phyloP scores from a whole-genome alignment of 2,888 invertebrate species.

The Coleophora flavipennella region DNA sequence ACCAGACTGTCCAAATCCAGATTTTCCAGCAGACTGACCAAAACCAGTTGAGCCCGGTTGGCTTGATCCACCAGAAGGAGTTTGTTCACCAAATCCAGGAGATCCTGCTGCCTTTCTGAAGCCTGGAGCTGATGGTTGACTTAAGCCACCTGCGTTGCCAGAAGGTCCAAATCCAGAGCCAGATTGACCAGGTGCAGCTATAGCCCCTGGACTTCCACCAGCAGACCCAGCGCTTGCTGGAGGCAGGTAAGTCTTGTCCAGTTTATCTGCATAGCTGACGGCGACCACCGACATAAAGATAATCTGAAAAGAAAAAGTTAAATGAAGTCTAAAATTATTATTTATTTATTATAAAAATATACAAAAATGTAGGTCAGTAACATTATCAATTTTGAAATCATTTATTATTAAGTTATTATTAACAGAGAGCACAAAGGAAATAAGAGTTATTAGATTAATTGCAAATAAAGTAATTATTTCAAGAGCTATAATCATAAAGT shows the following conservation, averaged over 20 bases:
- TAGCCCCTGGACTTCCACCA: conserved; percentile 54
- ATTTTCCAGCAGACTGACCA: conserved; percentile 12
- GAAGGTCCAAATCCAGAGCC: not conserved
- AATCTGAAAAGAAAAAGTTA: conserved; percentile 44
- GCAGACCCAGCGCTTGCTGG: conserved; percentile 51
- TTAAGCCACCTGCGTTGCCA: conserved; percentile 6
- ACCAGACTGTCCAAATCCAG: conserved; percentile 8
- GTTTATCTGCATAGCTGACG: conserved; percentile 53
- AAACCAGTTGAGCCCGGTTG: conserved; percentile 12
- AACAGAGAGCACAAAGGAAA: too few species aligned
- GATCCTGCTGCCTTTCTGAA: conserved; percentile 9
- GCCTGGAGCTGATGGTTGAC: conserved; percentile 9
- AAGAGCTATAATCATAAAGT: too few species aligned
- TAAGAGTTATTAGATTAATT: too few species aligned
- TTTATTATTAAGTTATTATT: too few species aligned
- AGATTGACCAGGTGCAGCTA: conserved; percentile 36
- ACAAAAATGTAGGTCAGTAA: not conserved
- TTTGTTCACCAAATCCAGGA: conserved; percentile 8
- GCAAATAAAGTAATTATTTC: too few species aligned
- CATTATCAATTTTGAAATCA: too few species aligned
- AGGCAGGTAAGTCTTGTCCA: conserved; percentile 60
- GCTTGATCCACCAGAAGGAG: conserved; percentile 4
- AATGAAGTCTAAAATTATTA: conserved; percentile 1
- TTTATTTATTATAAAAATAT: not conserved
- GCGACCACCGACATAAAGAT: conserved; percentile 52